Percentiles rank a stretch among this genome's conserved stretches.
These are phyloP conservation scores for Drosophila mettleri DNA, from an alignment of 2,888 invertebrate species.

Conservation along the genomic window DNA sequence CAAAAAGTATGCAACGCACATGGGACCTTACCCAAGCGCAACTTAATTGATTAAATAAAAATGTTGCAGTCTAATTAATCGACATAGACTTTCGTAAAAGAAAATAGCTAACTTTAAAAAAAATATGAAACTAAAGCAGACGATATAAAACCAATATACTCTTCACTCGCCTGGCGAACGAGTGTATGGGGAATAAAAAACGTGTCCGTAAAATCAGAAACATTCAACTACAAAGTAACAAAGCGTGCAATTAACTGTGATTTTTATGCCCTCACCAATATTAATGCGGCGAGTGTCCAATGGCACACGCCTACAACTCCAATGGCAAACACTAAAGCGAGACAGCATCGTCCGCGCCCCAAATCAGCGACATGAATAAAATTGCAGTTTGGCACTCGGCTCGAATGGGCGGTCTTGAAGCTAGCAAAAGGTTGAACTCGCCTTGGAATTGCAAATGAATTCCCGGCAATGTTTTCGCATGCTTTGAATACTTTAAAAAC, in stretches of 20 bases:
- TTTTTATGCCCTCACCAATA: constrained; percentile 64
- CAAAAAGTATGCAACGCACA: constrained; percentile 34
- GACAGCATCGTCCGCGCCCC: constrained; percentile 14
- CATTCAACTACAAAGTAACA: constrained; percentile 64
- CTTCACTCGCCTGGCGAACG: neutral
- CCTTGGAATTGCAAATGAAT: constrained; percentile 40
- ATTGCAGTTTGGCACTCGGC: constrained; percentile 52
- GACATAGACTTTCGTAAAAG: neutral
- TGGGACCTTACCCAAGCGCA: constrained; percentile 4
- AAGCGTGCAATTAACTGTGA: constrained; percentile 70
- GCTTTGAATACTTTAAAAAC: constrained; percentile 28
- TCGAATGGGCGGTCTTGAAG: constrained; percentile 29
- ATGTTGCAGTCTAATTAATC: neutral
- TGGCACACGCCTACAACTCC: constrained; percentile 33
- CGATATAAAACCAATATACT: neutral
- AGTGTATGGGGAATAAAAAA: neutral
- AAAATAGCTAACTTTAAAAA: no score
- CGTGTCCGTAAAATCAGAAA: constrained; percentile 30
- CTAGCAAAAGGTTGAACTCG: constrained; percentile 47
- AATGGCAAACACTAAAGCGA: neutral
- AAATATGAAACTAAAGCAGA: no score
- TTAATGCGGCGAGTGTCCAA: constrained; percentile 53
- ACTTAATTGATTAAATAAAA: neutral
- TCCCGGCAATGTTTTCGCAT: constrained; percentile 9
- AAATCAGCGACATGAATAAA: constrained; percentile 49